Base-by-base conservation (phyloP, 2,113 vertebrate species). In the Crypturellus undulatus region DNA sequence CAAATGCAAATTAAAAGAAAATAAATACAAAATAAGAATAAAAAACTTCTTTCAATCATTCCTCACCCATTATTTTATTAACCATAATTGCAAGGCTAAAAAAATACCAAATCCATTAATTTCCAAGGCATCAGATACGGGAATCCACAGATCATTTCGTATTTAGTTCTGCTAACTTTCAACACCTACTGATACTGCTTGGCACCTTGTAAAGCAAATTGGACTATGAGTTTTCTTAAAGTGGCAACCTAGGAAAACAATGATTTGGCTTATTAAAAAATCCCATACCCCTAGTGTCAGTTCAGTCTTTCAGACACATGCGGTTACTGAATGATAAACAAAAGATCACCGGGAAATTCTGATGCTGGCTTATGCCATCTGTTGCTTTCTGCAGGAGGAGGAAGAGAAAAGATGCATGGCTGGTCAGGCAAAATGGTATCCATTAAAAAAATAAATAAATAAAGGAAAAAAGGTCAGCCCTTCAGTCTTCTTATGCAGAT, bases 51-150 rank as follows among this genome's bases (percentile, higher is more conserved):
- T 83, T 85, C 30, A 77, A 28, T 6, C 32, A 78, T 77, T 85
- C 32, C 62, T 94, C 79, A 93, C 79, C 69, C 63, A 85, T 84
- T 94, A 84, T 95, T 96, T 96, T 84, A 93, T 78, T 94, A 94
- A 89, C 62, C 49, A 79, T 32, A 65, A 89, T 59, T 90, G 38
- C 26, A 93, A 96, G 70, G 83, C 84, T 87, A 93, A 71, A 91
- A 94, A 94, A 94, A 88, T 26, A 90, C 25, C 17, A 42, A 56
- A 42, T 81, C 36, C 15, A 59, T 80, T 78, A 90, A 59, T 65
- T 43, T 69, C 32, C 26, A 52, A 51, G 25, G 19, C 60, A 54
- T 38, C 17, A 70, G 30, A 58, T 36, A 52, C 9, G 24, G 43
- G 73, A 59, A 19, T 84, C 34, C 64, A 77, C 76, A 77, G 6